Conservation (phyloP, 2,888 invertebrate genomes). For the Dyspetes luteomarginatus region DNA sequence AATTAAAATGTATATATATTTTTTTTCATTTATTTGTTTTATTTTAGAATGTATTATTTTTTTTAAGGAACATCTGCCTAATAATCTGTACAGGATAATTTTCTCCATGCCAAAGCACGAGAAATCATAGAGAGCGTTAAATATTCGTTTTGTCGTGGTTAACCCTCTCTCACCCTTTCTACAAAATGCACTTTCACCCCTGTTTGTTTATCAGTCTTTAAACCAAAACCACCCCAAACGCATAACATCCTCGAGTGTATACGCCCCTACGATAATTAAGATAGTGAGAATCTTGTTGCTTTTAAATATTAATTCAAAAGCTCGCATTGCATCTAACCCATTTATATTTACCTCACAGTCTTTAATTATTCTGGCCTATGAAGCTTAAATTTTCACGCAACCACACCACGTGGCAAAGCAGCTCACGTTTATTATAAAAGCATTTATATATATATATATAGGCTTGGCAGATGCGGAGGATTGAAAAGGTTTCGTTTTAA, state of each 20-base stretch:
- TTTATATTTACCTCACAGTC: slow-evolving; percentile 26
- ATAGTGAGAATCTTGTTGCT: slow-evolving; percentile 31
- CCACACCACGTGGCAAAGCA: slow-evolving; percentile 2
- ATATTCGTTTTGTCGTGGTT: slow-evolving; percentile 39
- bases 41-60: too few relatives aligned
- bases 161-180: not conserved
- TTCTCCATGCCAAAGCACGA: not conserved
- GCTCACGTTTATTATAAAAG: not conserved
- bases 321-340: slow-evolving; percentile 8
- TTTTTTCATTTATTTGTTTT: too few relatives aligned
- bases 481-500: slow-evolving; percentile 55
- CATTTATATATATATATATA: not conserved
- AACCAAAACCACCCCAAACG: not conserved
- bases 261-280: slow-evolving; percentile 24
- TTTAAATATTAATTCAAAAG: slow-evolving; percentile 22
- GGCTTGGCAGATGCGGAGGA: slow-evolving; percentile 13
- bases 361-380: slow-evolving; percentile 20
- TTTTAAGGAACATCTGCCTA: not conserved
- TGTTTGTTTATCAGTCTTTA: not conserved
- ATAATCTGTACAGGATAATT: not conserved
- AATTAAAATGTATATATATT: too few relatives aligned
- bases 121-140: not conserved
- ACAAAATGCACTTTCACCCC: not conserved
- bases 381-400: slow-evolving; percentile 32
- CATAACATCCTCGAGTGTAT: not conserved